Evolutionary conservation across 1,140 invertebrate species (phyloP).

Genomic region (Apis mellifera): DNA sequence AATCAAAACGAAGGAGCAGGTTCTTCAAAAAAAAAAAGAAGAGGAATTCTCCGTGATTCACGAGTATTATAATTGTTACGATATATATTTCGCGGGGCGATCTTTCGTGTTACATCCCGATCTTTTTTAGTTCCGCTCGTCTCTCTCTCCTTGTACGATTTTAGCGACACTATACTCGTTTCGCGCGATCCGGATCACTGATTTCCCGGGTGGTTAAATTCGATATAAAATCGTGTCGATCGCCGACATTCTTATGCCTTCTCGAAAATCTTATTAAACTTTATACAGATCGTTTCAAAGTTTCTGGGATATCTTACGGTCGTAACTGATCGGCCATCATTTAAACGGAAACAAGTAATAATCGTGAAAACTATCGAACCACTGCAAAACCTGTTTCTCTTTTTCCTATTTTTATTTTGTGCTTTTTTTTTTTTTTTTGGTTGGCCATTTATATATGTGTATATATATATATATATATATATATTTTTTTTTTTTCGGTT

Average conservation of each 20-base stretch:
- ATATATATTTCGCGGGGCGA: background rate
- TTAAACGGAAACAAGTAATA: background rate
- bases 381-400: background rate
- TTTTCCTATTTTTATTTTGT: background rate
- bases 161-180: background rate
- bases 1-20: background rate
- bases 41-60: background rate
- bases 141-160: background rate
- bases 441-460: background rate
- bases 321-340: background rate
- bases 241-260: conserved; percentile 9
- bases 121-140: conserved; percentile 4
- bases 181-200: background rate
- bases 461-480: background rate
- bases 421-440: background rate
- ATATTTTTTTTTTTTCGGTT: conserved; percentile 2
- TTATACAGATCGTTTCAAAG: background rate
- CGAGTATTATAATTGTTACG: conserved; percentile 11
- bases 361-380: background rate
- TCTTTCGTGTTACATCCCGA: background rate
- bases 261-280: background rate
- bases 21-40: background rate
- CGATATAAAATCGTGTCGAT: background rate
- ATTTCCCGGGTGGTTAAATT: background rate
- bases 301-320: background rate